phyloP scores from a whole-genome alignment of 2,797 vertebrate genomes.

The Acrossocheilus fasciatus region DNA sequence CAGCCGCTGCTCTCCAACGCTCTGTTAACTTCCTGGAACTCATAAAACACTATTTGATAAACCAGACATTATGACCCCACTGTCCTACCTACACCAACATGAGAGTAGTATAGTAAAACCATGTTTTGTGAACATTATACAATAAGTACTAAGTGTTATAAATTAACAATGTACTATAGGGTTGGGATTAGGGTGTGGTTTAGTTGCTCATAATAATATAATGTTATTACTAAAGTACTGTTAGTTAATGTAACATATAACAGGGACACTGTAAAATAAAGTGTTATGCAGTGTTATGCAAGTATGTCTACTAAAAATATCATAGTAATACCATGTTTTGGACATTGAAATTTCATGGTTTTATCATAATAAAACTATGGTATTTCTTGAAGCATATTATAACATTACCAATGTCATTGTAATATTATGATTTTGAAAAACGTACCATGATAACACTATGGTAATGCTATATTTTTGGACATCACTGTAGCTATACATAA shows the following conservation, averaged over 20 bases:
- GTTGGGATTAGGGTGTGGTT: neutral
- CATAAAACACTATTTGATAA: neutral
- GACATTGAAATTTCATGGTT: neutral
- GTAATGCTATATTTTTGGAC: neutral
- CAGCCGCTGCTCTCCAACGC: neutral
- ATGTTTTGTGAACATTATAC: neutral
- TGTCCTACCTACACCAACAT: neutral
- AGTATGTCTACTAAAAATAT: neutral
- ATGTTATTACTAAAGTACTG: neutral
- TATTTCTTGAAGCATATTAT: no score
- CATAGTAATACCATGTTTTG: neutral
- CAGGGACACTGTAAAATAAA: neutral
- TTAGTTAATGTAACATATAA: neutral
- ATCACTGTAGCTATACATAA: neutral
- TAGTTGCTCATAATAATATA: neutral
- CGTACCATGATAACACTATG: neutral
- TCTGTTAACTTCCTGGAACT: conserved; percentile 9
- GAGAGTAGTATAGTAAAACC: neutral
- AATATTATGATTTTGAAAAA: neutral
- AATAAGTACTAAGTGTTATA: neutral
- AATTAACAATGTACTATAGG: neutral
- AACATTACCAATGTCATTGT: no score
- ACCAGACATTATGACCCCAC: neutral
- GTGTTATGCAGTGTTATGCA: neutral
- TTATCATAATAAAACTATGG: neutral